phyloP scores from a whole-genome alignment of 2,888 invertebrate genomes.

The Athalia rosae region DNA sequence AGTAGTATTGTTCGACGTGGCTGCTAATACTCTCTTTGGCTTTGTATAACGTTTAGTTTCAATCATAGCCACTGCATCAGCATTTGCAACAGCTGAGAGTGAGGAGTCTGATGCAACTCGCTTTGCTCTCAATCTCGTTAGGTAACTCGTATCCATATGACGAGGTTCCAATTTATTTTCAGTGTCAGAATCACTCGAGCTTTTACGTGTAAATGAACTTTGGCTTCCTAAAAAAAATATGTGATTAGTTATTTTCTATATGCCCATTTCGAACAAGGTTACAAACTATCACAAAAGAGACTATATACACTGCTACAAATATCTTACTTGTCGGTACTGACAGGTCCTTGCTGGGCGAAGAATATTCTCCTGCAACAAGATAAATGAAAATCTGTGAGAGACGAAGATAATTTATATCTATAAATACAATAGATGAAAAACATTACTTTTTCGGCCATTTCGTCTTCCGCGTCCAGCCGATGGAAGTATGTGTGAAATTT shows the following conservation, averaged over 20 bases:
- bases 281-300: too few relatives aligned
- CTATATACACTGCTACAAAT: too few relatives aligned
- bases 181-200: constrained; percentile 17
- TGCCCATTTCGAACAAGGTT: not conserved
- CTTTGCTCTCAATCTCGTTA: constrained; percentile 2
- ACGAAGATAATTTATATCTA: too few relatives aligned
- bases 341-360: not conserved
- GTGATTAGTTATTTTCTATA: not conserved
- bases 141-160: not conserved
- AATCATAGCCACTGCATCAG: not conserved
- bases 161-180: not conserved
- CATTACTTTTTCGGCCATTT: not conserved
- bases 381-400: too few relatives aligned
- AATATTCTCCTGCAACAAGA: not conserved
- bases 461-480: not conserved
- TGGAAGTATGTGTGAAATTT: not conserved
- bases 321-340: constrained; percentile 13
- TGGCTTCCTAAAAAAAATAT: constrained; percentile 8
- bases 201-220: not conserved
- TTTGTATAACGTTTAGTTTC: not conserved
- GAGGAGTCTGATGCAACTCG: not conserved
- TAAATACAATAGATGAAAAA: too few relatives aligned
- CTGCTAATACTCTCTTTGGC: not conserved
- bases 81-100: not conserved
- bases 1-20: not conserved